phyloP scores from a whole-genome alignment of 1,140 invertebrate genomes.

The Habropoda laboriosa region DNA sequence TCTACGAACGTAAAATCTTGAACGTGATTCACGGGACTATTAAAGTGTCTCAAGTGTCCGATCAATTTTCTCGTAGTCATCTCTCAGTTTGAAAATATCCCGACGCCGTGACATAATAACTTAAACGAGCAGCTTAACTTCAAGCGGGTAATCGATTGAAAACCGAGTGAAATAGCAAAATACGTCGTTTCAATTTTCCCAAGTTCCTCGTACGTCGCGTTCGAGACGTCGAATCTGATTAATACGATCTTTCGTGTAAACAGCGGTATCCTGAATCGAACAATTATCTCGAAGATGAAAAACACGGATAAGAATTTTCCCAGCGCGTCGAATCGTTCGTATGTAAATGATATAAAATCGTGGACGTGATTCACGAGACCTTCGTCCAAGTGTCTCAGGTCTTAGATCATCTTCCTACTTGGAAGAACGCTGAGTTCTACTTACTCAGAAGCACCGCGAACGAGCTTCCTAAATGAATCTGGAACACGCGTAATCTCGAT shows the following conservation, averaged over 20 bases:
- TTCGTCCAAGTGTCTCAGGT: neutral
- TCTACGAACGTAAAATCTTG: neutral
- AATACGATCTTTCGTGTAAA: too few relatives aligned
- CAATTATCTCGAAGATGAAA: neutral
- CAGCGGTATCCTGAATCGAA: too few relatives aligned
- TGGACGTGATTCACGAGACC: conserved; percentile 17
- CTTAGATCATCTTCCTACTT: conserved; percentile 20
- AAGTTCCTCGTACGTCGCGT: too few relatives aligned
- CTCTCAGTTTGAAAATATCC: neutral
- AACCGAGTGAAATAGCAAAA: too few relatives aligned
- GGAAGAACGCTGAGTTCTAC: conserved; percentile 10
- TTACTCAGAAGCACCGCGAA: neutral
- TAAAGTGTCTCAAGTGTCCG: neutral
- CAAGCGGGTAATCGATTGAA: too few relatives aligned
- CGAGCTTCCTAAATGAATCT: neutral
- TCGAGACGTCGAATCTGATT: too few relatives aligned
- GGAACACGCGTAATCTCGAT: too few relatives aligned
- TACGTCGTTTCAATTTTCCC: too few relatives aligned
- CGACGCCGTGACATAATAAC: neutral
- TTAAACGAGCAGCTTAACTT: too few relatives aligned
- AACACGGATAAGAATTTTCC: neutral
- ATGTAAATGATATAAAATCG: conserved; percentile 7
- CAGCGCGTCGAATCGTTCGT: neutral
- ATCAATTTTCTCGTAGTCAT: neutral
- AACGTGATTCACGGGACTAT: conserved; percentile 8